A percentile compares a stretch with the other conserved stretches of the same genome.
phyloP scores from a whole-genome alignment of 2,113 vertebrate species.

The Takifugu flavidus region DNA sequence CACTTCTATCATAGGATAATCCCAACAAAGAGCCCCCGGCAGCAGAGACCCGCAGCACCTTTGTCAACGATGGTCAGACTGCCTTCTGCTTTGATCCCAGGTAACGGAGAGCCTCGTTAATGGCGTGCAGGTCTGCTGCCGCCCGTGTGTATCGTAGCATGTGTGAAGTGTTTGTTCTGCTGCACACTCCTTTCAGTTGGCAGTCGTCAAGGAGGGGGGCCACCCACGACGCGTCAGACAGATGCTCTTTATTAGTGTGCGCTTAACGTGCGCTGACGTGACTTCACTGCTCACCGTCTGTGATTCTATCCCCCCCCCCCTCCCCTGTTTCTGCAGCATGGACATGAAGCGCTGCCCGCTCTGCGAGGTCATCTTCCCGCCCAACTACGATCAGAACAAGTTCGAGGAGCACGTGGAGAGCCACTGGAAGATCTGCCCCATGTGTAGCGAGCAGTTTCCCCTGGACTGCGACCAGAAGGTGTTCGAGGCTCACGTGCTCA shows the following conservation, averaged over 20 bases:
- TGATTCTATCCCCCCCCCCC: constrained; percentile 10
- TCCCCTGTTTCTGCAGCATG: constrained; percentile 71
- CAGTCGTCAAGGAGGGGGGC: constrained; percentile 37
- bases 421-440: constrained; percentile 98
- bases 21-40: constrained; percentile 70
- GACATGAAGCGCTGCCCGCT: constrained; percentile 93
- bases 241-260: constrained; percentile 61
- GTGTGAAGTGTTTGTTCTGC: constrained; percentile 56
- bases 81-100: constrained; percentile 96
- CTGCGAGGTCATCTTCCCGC: constrained; percentile 94
- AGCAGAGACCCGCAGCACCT: constrained; percentile 75
- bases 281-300: constrained; percentile 34
- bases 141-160: constrained; percentile 41
- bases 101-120: constrained; percentile 81
- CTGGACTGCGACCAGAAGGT: constrained; percentile 93
- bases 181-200: constrained; percentile 30
- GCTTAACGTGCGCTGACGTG: constrained; percentile 26
- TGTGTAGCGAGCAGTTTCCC: constrained; percentile 97
- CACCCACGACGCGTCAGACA: constrained; percentile 68
- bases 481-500: constrained; percentile 95
- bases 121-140: constrained; percentile 16
- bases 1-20: constrained; percentile 41
- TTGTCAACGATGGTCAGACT: constrained; percentile 81
- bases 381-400: constrained; percentile 95
- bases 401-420: constrained; percentile 98